Conservation (phyloP, 2,113 vertebrate species). For the Electrona antarctica region DNA sequence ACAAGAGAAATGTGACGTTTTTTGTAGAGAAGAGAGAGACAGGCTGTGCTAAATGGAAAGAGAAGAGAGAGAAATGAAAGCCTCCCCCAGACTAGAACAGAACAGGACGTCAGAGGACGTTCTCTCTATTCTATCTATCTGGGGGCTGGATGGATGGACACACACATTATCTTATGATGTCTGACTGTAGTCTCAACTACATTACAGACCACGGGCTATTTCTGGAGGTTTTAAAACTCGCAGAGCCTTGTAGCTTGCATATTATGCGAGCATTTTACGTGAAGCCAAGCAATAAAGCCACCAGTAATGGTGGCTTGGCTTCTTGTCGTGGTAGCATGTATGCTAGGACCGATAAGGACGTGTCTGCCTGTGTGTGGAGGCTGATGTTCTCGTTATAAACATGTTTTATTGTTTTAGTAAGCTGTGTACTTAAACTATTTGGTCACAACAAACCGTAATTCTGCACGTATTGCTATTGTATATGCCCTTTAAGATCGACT, state of each 20-base stretch:
- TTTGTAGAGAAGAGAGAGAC: constrained; percentile 41
- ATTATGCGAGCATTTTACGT: too few species aligned
- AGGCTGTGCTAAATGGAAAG: constrained; percentile 47
- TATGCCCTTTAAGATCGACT: too few species aligned
- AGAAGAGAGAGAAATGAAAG: constrained; percentile 55
- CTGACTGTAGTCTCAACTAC: constrained; percentile 40
- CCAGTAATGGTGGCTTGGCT: too few species aligned
- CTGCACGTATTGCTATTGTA: too few species aligned
- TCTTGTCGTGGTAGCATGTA: too few species aligned
- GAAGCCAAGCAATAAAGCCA: too few species aligned
- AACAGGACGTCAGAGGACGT: constrained; percentile 59
- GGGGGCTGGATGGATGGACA: constrained; percentile 44
- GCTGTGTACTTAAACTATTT: too few species aligned
- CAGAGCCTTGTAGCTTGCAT: not conserved
- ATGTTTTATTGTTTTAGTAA: too few species aligned
- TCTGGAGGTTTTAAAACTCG: constrained; percentile 63
- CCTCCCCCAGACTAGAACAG: constrained; percentile 54
- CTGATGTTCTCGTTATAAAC: too few species aligned
- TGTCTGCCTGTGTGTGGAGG: too few species aligned
- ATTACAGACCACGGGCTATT: constrained; percentile 51
- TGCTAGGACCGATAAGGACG: too few species aligned
- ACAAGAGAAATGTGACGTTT: constrained; percentile 60
- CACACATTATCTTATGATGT: constrained; percentile 61
- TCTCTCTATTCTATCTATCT: not conserved
- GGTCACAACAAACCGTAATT: too few species aligned